Base-by-base conservation (phyloP, 2,113 vertebrate genomes). In the Chitala chitala region DNA sequence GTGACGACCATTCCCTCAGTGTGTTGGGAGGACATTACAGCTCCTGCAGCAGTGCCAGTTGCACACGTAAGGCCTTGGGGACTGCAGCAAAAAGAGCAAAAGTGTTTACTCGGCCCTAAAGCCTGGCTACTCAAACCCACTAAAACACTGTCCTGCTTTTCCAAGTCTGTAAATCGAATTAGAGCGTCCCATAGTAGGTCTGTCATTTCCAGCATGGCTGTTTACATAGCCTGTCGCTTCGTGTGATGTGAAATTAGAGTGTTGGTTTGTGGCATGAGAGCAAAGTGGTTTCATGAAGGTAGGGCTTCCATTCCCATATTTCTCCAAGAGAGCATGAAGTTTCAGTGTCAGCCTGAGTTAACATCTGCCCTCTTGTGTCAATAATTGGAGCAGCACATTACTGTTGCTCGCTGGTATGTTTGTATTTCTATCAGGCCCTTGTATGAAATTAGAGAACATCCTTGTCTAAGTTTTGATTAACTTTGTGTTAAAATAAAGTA, bases 101-200 rank as follows among this genome's bases (percentile, higher is more conserved):
- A 72, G 63, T 75, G 26, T 72, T 71, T 78, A 74, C 78, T 54
- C 71, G 51, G 40, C 74, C 53, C 75, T 78, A 50, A 74, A 70
- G 61, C 78, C 78, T 77, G 78, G 48, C 76, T 13, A 51, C 71
- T 64, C 51, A 33, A 46, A 46, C 54, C 61, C 31, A n/a, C 3
- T 75, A 56, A 7, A 3, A 26, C 75, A 78, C 63, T 38, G 42
- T 71, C 20, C 64, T 77, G 71, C 75, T 79, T 72, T 66, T 73
- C 76, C 59, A 40, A 56, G 63, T 36, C 15, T n/a, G 71, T 75
- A 73, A 78, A 79, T 82, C 77, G 76, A 80, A 78, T 72, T 50
- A 6, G n/a, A 40, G 61, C 17, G 1, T 36, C 48, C 33, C 74
- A 0, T 10, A n/a, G 59, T 40, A 55, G 33, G 33, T 26, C 53